These are phyloP conservation scores for Aphis craccivora DNA, from an alignment of 1,140 invertebrate species.

Conservation along the genomic window DNA sequence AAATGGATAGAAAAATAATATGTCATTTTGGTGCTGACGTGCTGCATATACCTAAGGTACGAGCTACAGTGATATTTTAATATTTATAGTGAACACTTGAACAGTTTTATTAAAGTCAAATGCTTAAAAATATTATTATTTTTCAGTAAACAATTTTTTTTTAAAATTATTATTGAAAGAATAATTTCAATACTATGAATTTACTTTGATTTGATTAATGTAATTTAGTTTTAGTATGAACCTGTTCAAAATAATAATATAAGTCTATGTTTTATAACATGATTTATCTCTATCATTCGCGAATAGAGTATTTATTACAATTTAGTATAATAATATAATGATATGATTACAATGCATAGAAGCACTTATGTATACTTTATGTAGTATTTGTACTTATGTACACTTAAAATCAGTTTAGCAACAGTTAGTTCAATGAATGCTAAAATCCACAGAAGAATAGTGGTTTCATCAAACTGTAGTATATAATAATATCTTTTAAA, in stretches of 20 bases:
- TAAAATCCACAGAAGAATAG: neutral
- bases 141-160: neutral
- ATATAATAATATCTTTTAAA: conserved; percentile 9
- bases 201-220: neutral
- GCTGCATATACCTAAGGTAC: neutral
- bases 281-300: neutral
- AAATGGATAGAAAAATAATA: conserved; percentile 7
- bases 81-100: neutral
- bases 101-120: neutral
- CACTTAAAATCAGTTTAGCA: neutral
- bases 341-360: neutral
- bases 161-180: no score
- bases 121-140: neutral
- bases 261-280: neutral
- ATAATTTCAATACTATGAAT: neutral
- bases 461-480: conserved; percentile 1
- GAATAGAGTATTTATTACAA: neutral
- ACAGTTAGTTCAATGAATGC: neutral
- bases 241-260: neutral
- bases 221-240: neutral
- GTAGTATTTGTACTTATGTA: no score
- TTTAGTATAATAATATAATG: neutral
- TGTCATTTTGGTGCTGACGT: neutral
- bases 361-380: neutral
- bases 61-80: neutral